phyloP scores from a whole-genome alignment of 2,888 invertebrate genomes.

The Eupithecia inturbata region DNA sequence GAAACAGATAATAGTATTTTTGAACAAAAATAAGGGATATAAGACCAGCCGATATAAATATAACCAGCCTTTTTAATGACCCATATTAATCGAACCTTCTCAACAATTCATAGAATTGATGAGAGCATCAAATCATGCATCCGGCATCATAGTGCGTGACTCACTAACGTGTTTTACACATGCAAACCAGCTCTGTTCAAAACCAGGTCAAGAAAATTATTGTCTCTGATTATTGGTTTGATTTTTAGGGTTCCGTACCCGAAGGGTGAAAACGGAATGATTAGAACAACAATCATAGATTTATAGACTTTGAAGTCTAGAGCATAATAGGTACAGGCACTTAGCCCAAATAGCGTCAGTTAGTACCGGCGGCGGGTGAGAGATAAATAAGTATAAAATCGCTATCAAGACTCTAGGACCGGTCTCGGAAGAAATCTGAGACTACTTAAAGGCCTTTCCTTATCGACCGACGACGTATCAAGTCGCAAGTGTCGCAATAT shows the following conservation, averaged over 20 bases:
- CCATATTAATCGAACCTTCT: background rate
- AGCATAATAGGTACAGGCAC: background rate
- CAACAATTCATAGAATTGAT: constrained; percentile 2
- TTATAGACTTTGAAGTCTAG: background rate
- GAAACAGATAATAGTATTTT: too few relatives aligned
- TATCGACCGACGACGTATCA: background rate
- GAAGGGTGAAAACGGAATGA: too few relatives aligned
- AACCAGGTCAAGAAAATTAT: constrained; percentile 3
- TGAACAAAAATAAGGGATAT: too few relatives aligned
- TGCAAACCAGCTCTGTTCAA: background rate
- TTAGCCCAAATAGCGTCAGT: background rate
- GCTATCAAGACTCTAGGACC: background rate
- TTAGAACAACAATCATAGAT: too few relatives aligned
- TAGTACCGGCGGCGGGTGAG: background rate
- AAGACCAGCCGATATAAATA: too few relatives aligned
- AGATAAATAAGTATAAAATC: background rate
- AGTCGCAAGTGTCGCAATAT: background rate
- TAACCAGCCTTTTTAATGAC: background rate
- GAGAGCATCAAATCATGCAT: constrained; percentile 2
- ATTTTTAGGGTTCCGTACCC: too few relatives aligned
- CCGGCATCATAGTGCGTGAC: constrained; percentile 8
- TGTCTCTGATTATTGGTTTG: too few relatives aligned
- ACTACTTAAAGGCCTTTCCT: constrained; percentile 1
- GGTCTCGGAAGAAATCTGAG: constrained; percentile 1
- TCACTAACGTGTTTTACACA: background rate